Conservation (phyloP, 2,113 vertebrate species). For the Clarias gariepinus region DNA sequence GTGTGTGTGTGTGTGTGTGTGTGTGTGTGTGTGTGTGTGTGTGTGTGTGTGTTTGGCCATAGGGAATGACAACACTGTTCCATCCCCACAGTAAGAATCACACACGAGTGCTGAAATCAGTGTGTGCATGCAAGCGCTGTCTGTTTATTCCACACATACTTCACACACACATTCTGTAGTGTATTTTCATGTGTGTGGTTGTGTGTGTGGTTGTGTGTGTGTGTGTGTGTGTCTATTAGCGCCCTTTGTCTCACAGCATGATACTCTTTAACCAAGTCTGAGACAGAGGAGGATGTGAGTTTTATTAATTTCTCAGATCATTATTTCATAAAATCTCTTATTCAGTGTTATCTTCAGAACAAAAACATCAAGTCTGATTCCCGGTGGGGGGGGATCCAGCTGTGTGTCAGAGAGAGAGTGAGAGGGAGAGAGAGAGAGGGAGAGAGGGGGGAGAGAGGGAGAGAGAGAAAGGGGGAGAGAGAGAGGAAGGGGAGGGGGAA, state of each 20-base stretch:
- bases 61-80: neutral
- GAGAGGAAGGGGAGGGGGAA: too few species aligned
- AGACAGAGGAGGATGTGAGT: neutral
- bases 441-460: neutral
- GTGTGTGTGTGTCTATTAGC: neutral
- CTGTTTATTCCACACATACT: neutral
- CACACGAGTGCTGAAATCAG: neutral
- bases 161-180: neutral
- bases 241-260: slow-evolving; percentile 21
- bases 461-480: too few species aligned
- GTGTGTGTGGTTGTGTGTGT: slow-evolving; percentile 23
- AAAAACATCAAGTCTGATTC: neutral
- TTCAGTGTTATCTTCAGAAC: neutral
- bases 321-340: neutral
- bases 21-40: neutral
- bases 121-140: neutral
- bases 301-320: neutral
- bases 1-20: neutral
- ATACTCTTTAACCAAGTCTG: neutral
- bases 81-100: neutral
- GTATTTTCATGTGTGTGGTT: neutral
- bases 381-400: neutral
- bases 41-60: neutral
- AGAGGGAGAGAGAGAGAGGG: neutral
- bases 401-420: neutral